phyloP scores from a whole-genome alignment of 2,113 vertebrate genomes.

The Brachypodius melanocephalos region DNA sequence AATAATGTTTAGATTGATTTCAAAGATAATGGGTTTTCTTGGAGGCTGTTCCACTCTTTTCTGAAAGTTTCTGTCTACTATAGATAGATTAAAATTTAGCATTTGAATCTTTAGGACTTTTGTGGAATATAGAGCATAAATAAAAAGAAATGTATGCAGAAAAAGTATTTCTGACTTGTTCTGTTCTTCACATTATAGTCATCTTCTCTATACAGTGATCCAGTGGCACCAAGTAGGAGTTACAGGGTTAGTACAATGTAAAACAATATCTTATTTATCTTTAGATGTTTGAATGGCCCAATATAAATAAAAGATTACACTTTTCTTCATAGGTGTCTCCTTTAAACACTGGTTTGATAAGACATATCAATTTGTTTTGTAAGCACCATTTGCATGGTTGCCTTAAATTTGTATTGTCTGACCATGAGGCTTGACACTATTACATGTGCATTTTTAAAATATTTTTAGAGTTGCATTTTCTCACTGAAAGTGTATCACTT shows the following conservation, averaged over 20 bases:
- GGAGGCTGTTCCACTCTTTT: neutral
- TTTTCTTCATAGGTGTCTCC: slow-evolving; percentile 69
- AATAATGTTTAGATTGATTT: neutral
- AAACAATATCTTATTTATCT: neutral
- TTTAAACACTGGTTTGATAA: slow-evolving; percentile 77
- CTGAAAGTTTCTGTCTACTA: neutral
- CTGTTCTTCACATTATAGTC: slow-evolving; percentile 53
- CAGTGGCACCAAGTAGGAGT: slow-evolving; percentile 67
- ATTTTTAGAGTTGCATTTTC: neutral
- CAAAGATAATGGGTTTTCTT: neutral
- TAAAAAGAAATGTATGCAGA: neutral
- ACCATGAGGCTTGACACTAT: neutral
- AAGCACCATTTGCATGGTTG: slow-evolving; percentile 50
- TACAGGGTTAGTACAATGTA: slow-evolving; percentile 76
- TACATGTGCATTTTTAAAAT: neutral
- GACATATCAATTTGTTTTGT: slow-evolving; percentile 89
- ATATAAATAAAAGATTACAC: neutral
- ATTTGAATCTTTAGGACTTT: neutral
- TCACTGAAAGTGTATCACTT: neutral
- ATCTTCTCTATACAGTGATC: slow-evolving; percentile 75
- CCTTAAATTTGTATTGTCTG: neutral
- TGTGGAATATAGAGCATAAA: neutral
- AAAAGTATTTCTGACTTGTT: neutral
- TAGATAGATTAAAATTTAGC: neutral
- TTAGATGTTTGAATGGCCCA: neutral